Conservation (phyloP, 2,888 invertebrate species). For the Noctua pronuba region DNA sequence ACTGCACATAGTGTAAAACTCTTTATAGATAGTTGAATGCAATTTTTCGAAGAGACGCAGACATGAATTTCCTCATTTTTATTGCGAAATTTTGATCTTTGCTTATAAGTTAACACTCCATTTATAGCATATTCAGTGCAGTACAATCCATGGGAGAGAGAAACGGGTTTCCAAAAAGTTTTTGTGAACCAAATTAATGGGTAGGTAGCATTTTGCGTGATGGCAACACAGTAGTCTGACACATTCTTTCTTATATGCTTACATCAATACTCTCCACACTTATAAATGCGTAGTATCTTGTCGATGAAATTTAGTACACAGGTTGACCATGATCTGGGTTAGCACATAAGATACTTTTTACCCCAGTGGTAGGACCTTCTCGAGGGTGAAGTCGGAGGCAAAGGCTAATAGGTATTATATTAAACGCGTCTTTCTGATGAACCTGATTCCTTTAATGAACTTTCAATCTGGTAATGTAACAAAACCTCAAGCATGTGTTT, state of each 20-base stretch:
- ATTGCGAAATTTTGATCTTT: not conserved
- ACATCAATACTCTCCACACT: not conserved
- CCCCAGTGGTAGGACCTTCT: too few species aligned
- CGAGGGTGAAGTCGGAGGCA: too few species aligned
- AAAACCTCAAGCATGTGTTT: too few species aligned
- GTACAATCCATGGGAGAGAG: conserved; percentile 8
- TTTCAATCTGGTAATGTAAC: too few species aligned
- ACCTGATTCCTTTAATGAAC: too few species aligned
- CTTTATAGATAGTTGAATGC: not conserved
- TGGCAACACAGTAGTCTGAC: not conserved
- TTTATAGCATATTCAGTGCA: conserved; percentile 6
- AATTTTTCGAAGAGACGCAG: not conserved
- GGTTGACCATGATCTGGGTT: not conserved
- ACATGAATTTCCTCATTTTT: not conserved
- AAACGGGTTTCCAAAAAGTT: conserved; percentile 36
- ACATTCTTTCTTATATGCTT: conserved; percentile 3
- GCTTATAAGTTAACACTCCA: conserved; percentile 18
- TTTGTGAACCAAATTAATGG: conserved; percentile 18
- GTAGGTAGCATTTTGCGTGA: conserved; percentile 2
- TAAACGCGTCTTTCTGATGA: too few species aligned
- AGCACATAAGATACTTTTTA: too few species aligned
- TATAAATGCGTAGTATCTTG: not conserved
- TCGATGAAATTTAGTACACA: not conserved
- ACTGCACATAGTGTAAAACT: not conserved
- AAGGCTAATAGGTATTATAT: too few species aligned